These are phyloP conservation scores for Hypolimnas misippus DNA, from an alignment of 2,888 invertebrate species.

Conservation along the genomic window DNA sequence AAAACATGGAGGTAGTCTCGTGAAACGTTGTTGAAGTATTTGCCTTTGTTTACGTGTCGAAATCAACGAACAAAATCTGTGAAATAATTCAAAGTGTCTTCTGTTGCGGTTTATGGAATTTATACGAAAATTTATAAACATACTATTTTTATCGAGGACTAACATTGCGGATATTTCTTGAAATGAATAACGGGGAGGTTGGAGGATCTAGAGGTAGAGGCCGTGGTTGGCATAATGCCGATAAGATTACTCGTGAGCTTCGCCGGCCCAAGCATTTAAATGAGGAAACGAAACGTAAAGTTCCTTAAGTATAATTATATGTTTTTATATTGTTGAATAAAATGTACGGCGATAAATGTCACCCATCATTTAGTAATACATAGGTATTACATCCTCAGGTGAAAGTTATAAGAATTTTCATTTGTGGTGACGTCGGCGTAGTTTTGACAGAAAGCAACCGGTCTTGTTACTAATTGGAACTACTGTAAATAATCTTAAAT, in stretches of 20 bases:
- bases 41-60: constrained; percentile 83
- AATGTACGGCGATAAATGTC: constrained; percentile 42
- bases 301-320: constrained; percentile 9
- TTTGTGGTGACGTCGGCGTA: constrained; percentile 74
- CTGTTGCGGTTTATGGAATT: constrained; percentile 68
- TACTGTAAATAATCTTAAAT: constrained; percentile 11
- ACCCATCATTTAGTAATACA: constrained; percentile 57
- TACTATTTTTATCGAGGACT: constrained; percentile 49
- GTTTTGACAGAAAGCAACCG: constrained; percentile 64
- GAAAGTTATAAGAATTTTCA: constrained; percentile 77
- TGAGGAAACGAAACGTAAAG: constrained; percentile 70
- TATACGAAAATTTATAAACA: constrained; percentile 52
- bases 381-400: constrained; percentile 59
- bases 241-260: constrained; percentile 76
- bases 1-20: constrained; percentile 73
- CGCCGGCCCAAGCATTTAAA: constrained; percentile 68
- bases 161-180: constrained; percentile 51
- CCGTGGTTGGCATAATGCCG: constrained; percentile 78
- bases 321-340: background rate
- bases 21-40: constrained; percentile 65
- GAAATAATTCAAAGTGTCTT: constrained; percentile 31
- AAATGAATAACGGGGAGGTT: constrained; percentile 82
- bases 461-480: constrained; percentile 29
- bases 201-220: constrained; percentile 80
- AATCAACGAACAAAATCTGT: constrained; percentile 42